Conservation (phyloP, 2,113 vertebrate genomes). For the Ictalurus punctatus region DNA sequence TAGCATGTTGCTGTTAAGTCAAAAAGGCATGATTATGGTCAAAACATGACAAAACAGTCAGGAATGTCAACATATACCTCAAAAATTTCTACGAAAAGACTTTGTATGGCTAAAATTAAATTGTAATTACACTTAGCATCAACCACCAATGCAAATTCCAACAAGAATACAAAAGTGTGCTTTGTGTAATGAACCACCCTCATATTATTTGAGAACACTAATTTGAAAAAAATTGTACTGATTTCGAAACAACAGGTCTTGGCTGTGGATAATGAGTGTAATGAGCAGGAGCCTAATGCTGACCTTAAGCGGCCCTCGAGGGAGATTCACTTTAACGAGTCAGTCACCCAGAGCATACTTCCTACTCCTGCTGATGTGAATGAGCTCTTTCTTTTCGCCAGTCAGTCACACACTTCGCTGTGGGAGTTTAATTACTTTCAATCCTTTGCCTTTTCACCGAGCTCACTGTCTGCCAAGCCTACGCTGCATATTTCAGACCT, state of each 20-base stretch:
- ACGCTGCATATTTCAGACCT: constrained; percentile 75
- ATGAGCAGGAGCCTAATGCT: constrained; percentile 25
- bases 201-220: background rate
- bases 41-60: background rate
- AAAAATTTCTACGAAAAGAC: background rate
- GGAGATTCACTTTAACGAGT: constrained; percentile 67
- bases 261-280: background rate
- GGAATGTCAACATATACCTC: background rate
- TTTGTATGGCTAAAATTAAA: background rate
- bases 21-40: background rate
- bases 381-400: constrained; percentile 64
- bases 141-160: background rate
- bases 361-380: constrained; percentile 68
- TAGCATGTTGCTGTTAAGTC: background rate
- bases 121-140: background rate
- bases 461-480: constrained; percentile 72
- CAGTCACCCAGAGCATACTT: constrained; percentile 67
- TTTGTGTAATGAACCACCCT: background rate
- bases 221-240: background rate
- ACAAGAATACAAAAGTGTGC: background rate
- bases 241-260: background rate
- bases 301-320: constrained; percentile 59
- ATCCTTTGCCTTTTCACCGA: constrained; percentile 72
- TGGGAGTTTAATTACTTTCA: constrained; percentile 78
- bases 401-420: constrained; percentile 65